Percentiles rank a stretch among this genome's conserved stretches.
These are phyloP conservation scores for Psilanteris sp. DNA, from an alignment of 1,140 invertebrate species.

Conservation along the genomic window DNA sequence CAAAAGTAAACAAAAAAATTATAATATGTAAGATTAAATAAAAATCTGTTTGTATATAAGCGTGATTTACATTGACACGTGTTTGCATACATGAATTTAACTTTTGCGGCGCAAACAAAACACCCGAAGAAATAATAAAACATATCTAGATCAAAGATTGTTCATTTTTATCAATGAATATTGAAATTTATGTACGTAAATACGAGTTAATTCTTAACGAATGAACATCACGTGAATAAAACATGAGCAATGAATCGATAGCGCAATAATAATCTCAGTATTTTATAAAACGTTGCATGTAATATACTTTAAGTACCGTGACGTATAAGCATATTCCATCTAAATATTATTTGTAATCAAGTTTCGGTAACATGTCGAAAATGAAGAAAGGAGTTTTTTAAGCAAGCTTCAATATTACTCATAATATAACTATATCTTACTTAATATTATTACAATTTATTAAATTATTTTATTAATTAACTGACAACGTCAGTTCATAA, in stretches of 20 bases:
- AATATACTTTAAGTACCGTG: slow-evolving; percentile 12
- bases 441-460: no score
- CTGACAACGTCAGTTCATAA: no score
- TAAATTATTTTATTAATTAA: no score
- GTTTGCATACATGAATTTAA: background rate
- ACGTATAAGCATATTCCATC: slow-evolving; percentile 2
- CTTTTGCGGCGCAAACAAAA: slow-evolving; percentile 2
- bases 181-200: background rate
- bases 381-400: slow-evolving; percentile 5
- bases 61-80: background rate
- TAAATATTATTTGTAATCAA: slow-evolving; percentile 10
- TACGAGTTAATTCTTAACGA: background rate
- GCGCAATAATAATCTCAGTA: slow-evolving; percentile 64
- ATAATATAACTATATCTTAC: no score
- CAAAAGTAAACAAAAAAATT: background rate
- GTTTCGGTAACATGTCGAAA: slow-evolving; percentile 2
- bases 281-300: slow-evolving; percentile 42
- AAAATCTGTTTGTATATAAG: slow-evolving; percentile 3
- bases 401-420: no score
- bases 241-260: slow-evolving; percentile 53
- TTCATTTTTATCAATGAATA: background rate
- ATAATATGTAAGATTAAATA: background rate
- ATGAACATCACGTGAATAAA: slow-evolving; percentile 5
- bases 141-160: slow-evolving; percentile 1
- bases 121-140: background rate